phyloP scores from a whole-genome alignment of 2,888 invertebrate genomes.

The Tetanocera ferruginea region DNA sequence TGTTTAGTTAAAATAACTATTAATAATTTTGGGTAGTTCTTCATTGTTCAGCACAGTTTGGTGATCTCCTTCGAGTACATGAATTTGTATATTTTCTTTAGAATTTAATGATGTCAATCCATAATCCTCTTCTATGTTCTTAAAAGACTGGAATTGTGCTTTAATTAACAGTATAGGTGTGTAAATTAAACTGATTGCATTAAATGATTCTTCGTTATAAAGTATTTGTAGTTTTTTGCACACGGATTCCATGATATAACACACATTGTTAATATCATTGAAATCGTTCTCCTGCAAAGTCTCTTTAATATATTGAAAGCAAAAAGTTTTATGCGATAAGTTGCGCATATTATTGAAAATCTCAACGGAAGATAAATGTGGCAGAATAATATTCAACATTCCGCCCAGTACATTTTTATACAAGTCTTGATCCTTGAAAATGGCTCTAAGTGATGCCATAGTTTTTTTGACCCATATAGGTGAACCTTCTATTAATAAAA shows the following conservation, averaged over 20 bases:
- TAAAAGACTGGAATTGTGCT: constrained; percentile 21
- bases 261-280: constrained; percentile 11
- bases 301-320: constrained; percentile 21
- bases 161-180: constrained; percentile 35
- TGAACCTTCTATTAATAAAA: constrained; percentile 43
- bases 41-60: constrained; percentile 76
- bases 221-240: constrained; percentile 16
- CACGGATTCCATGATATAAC: constrained; percentile 19
- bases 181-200: constrained; percentile 21
- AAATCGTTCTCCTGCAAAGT: not conserved
- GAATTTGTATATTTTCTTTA: constrained; percentile 28
- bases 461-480: constrained; percentile 28
- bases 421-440: not conserved
- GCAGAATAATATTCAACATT: not conserved
- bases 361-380: not conserved
- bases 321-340: not conserved
- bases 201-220: constrained; percentile 13
- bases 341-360: not conserved
- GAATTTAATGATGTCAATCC: constrained; percentile 37
- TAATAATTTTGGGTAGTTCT: constrained; percentile 75
- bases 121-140: constrained; percentile 34
- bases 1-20: constrained; percentile 51
- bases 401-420: not conserved
- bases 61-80: constrained; percentile 78
- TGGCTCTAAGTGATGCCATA: not conserved